phyloP scores from a whole-genome alignment of 53 echinoderm and acorn worm species.

The Stichopus horrens region DNA sequence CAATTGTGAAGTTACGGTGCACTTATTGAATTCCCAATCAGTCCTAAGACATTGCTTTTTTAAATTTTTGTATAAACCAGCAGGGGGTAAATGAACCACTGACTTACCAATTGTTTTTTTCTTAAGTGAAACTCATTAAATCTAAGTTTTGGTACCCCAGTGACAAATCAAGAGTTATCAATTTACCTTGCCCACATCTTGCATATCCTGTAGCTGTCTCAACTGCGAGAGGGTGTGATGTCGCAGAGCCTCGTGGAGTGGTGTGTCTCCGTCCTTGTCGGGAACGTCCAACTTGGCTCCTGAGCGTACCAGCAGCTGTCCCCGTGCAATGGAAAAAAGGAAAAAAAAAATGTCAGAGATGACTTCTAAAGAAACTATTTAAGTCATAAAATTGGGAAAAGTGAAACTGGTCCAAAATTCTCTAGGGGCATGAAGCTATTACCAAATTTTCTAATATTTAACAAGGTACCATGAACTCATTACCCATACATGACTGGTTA shows the following conservation, averaged over 20 bases:
- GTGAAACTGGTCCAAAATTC: neutral
- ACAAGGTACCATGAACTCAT: no score
- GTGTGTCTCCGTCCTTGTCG: slow-evolving; percentile 93
- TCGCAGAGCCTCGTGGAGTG: slow-evolving; percentile 87
- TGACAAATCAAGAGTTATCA: neutral
- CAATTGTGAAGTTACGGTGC: no score
- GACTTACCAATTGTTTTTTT: neutral
- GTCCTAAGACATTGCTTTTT: no score
- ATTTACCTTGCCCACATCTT: slow-evolving; percentile 97
- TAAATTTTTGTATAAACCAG: neutral
- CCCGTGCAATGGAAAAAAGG: neutral
- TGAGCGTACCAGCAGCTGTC: slow-evolving; percentile 83
- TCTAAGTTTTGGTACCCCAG: neutral
- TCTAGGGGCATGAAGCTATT: neutral
- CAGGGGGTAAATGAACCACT: neutral
- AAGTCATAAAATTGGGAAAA: neutral
- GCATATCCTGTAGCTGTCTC: slow-evolving; percentile 97
- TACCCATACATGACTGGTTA: no score
- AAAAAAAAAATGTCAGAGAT: neutral
- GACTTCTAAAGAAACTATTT: neutral
- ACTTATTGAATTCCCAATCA: no score
- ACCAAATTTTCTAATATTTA: no score
- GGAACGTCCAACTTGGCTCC: slow-evolving; percentile 91
- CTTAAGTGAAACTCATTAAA: no score
- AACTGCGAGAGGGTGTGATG: slow-evolving; percentile 98